These are phyloP conservation scores for Colletes latitarsis DNA, from an alignment of 1,140 invertebrate genomes.

Conservation along the genomic window DNA sequence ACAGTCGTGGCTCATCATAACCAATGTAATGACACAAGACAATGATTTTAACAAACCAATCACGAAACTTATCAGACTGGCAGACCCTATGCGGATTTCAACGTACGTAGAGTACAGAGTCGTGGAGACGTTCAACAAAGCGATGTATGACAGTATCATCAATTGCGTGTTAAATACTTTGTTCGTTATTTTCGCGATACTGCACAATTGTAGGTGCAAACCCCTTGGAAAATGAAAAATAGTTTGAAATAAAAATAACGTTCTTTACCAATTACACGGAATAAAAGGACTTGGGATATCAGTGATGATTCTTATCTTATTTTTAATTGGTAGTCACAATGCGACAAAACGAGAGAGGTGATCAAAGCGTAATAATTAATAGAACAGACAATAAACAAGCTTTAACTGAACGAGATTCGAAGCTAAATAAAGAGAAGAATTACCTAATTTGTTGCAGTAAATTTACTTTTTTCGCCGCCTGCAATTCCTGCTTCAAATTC, in stretches of 20 bases:
- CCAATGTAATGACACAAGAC: background rate
- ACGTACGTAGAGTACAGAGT: constrained; percentile 17
- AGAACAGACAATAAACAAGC: too few species aligned
- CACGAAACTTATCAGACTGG: too few species aligned
- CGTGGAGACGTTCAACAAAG: background rate
- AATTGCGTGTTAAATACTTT: constrained; percentile 23
- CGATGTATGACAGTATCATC: background rate
- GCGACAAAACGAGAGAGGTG: too few species aligned
- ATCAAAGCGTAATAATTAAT: too few species aligned
- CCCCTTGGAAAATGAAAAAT: constrained; percentile 36
- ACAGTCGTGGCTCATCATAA: constrained; percentile 4
- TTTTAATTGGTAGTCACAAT: too few species aligned
- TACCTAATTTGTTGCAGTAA: constrained; percentile 16
- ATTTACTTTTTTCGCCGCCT: background rate
- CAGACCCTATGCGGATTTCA: too few species aligned
- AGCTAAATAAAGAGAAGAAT: background rate
- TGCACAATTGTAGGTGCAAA: constrained; percentile 46
- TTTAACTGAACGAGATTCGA: too few species aligned
- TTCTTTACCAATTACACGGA: too few species aligned
- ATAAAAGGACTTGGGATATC: too few species aligned
- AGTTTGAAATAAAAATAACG: too few species aligned
- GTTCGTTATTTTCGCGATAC: constrained; percentile 16
- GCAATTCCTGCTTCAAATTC: too few species aligned
- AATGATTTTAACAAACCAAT: background rate
- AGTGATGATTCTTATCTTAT: too few species aligned